A percentile compares a stretch with the other conserved stretches of the same genome.
phyloP scores from a whole-genome alignment of 2,797 vertebrate genomes.

The Atherinosoma microstoma region DNA sequence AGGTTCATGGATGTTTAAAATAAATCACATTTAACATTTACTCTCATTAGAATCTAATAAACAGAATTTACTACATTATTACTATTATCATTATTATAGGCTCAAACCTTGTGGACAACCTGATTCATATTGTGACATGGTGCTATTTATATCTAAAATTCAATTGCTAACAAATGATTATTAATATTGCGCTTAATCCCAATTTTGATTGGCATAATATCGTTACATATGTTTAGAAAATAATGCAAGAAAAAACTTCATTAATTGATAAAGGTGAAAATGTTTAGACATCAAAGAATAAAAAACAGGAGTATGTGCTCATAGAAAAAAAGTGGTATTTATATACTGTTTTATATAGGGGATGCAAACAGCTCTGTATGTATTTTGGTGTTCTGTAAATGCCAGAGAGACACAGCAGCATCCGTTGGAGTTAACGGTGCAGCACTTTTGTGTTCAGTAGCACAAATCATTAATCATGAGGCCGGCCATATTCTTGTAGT shows the following conservation, averaged over 20 bases:
- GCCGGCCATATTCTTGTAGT: conserved; percentile 99
- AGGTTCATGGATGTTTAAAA: conserved; percentile 4
- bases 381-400: conserved; percentile 95
- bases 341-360: conserved; percentile 70
- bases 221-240: neutral
- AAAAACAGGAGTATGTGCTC: conserved; percentile 30
- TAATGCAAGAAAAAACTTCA: conserved; percentile 15
- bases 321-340: conserved; percentile 52
- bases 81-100: neutral
- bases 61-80: neutral
- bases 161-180: neutral
- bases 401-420: conserved; percentile 92
- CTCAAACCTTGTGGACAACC: neutral
- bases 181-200: neutral
- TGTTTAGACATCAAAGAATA: conserved; percentile 35
- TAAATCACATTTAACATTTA: neutral
- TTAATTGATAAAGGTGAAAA: conserved; percentile 8
- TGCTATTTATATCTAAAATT: neutral
- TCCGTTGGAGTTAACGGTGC: conserved; percentile 98
- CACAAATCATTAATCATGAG: conserved; percentile 99
- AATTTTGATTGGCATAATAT: neutral
- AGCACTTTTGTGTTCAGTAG: conserved; percentile 99
- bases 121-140: neutral
- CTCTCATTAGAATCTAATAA: neutral
- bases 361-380: conserved; percentile 81